A percentile compares a stretch with the other conserved stretches of the same genome.
Conservation (phyloP, 2,113 vertebrate genomes). For the Heteronetta atricapilla region DNA sequence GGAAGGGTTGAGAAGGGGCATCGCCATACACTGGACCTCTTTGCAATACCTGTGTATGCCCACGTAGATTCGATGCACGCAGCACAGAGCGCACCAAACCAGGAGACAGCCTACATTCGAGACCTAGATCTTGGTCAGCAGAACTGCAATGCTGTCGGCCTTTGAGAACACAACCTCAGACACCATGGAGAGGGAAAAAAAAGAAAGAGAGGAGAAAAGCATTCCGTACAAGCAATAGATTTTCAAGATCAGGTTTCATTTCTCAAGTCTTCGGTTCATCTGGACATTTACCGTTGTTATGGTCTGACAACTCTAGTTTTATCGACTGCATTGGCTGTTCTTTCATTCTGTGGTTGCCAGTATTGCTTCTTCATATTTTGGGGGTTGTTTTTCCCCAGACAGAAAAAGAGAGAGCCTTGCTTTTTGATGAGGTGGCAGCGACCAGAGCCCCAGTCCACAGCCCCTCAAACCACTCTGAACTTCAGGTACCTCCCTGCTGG, state of each 20-base stretch:
- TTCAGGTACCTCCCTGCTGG: background rate
- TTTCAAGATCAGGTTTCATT: background rate
- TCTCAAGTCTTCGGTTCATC: background rate
- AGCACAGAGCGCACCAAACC: background rate
- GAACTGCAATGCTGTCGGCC: background rate
- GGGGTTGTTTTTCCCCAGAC: background rate
- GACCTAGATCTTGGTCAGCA: background rate
- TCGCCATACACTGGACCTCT: background rate
- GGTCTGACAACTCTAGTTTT: background rate
- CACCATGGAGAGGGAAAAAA: background rate
- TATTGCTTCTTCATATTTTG: background rate
- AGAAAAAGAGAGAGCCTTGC: background rate
- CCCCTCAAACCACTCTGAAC: background rate
- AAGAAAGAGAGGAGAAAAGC: background rate
- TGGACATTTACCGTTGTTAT: background rate
- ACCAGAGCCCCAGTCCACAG: background rate
- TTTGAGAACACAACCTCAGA: background rate
- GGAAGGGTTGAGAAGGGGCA: background rate
- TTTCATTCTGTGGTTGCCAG: background rate
- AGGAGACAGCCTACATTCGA: background rate
- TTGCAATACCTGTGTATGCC: background rate
- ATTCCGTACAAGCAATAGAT: background rate
- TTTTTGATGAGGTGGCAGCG: background rate
- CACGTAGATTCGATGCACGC: background rate
- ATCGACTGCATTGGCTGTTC: background rate